These are phyloP conservation scores for Eubasilissa splendida DNA, from an alignment of 2,888 invertebrate species.

Conservation along the genomic window DNA sequence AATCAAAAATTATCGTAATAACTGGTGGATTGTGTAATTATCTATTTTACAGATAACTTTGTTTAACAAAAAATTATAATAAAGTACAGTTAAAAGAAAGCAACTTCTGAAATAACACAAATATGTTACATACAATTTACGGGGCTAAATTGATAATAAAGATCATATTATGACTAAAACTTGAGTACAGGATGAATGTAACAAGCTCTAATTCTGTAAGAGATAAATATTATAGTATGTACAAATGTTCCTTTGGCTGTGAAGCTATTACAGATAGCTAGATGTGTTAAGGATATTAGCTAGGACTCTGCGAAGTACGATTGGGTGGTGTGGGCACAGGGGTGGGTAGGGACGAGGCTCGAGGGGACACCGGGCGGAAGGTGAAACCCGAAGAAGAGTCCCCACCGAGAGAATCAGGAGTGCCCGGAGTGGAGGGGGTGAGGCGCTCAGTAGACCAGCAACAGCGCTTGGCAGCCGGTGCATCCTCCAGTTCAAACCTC, in stretches of 20 bases:
- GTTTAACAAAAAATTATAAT: too few relatives aligned
- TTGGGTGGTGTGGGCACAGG: conserved; percentile 59
- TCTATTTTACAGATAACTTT: too few relatives aligned
- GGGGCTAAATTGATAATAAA: neutral
- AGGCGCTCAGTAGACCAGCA: conserved; percentile 64
- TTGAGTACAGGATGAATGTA: neutral
- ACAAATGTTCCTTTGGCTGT: conserved; percentile 56
- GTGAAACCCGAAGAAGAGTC: conserved; percentile 69
- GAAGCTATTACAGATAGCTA: conserved; percentile 44
- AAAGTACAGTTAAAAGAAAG: neutral
- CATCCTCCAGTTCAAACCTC: conserved; percentile 76
- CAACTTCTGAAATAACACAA: conserved; percentile 9
- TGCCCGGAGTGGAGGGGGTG: conserved; percentile 68
- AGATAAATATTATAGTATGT: conserved; percentile 34
- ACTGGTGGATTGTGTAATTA: too few relatives aligned
- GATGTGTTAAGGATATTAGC: conserved; percentile 64
- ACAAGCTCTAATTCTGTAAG: conserved; percentile 26
- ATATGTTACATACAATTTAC: conserved; percentile 20
- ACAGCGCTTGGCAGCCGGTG: conserved; percentile 67
- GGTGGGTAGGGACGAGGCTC: conserved; percentile 64
- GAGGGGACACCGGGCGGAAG: conserved; percentile 70
- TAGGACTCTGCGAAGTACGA: conserved; percentile 67
- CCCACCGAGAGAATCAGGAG: conserved; percentile 64
- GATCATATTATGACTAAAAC: conserved; percentile 3
- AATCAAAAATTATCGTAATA: too few relatives aligned